phyloP scores from a whole-genome alignment of 2,888 invertebrate genomes.

The Nezara viridula region DNA sequence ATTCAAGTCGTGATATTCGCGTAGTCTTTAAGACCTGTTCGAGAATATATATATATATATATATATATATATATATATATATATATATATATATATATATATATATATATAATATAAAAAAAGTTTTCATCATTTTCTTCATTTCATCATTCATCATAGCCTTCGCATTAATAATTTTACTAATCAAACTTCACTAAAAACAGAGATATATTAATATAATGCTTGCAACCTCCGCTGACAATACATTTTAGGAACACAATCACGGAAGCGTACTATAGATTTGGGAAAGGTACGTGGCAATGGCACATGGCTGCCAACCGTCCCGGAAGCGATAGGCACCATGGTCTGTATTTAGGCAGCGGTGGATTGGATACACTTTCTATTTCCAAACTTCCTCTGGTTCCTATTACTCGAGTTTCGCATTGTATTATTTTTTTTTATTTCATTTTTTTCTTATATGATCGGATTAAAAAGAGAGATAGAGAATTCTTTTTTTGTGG shows the following conservation, averaged over 20 bases:
- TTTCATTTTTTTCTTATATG: background rate
- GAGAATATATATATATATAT: too few species aligned
- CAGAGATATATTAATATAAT: background rate
- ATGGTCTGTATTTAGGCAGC: background rate
- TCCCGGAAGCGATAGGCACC: background rate
- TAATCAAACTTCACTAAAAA: background rate
- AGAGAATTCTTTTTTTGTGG: background rate
- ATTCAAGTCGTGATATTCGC: too few species aligned
- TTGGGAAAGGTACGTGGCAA: background rate
- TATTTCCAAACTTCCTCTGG: conserved; percentile 39
- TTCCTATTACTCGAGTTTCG: background rate
- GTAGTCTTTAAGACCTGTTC: too few species aligned
- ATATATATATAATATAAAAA: too few species aligned
- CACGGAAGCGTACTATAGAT: background rate
- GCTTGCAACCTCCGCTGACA: background rate
- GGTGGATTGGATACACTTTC: conserved; percentile 28
- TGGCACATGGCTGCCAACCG: background rate
- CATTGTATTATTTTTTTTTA: background rate
- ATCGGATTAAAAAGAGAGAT: background rate
- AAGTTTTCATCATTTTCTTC: too few species aligned
- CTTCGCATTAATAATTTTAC: background rate
- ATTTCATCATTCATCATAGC: too few species aligned
- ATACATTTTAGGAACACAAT: background rate
- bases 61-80: too few species aligned
- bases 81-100: too few species aligned